These are phyloP conservation scores for Tauraco hartlaubi DNA, from an alignment of 2,797 vertebrate genomes.

Conservation along the genomic window DNA sequence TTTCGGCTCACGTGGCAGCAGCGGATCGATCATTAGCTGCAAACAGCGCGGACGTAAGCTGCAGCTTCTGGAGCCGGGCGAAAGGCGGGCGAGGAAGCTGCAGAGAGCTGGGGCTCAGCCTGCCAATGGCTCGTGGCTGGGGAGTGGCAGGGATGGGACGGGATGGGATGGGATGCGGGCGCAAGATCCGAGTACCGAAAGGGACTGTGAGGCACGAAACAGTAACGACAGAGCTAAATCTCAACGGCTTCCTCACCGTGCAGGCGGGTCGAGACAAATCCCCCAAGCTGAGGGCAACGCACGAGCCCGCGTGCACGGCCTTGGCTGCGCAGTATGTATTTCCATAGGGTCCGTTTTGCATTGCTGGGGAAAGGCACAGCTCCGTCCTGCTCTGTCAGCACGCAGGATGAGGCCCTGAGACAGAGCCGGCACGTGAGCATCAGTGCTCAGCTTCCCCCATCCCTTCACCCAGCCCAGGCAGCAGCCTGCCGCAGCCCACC, in stretches of 20 bases:
- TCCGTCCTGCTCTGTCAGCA: background rate
- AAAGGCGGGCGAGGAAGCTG: background rate
- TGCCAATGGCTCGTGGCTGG: no score
- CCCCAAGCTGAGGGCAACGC: background rate
- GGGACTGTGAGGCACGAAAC: background rate
- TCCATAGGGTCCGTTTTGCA: background rate
- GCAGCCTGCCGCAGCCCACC: background rate
- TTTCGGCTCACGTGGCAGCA: background rate
- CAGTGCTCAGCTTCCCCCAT: background rate
- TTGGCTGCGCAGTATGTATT: background rate
- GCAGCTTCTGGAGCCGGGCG: background rate
- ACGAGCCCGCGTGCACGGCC: fast-evolving
- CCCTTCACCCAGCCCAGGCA: background rate
- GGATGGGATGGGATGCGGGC: fast-evolving
- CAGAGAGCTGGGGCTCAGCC: background rate
- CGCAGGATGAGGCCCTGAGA: fast-evolving
- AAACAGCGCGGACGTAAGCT: background rate
- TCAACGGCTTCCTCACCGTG: background rate
- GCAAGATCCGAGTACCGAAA: background rate
- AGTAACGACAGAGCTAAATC: background rate
- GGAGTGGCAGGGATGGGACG: no score
- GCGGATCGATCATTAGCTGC: background rate
- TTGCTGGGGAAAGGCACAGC: background rate
- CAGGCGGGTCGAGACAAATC: background rate
- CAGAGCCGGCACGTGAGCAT: background rate